Percentiles rank a stretch among this genome's conserved stretches.
Conservation (phyloP, 2,888 invertebrate species). For the Hedya salicella region DNA sequence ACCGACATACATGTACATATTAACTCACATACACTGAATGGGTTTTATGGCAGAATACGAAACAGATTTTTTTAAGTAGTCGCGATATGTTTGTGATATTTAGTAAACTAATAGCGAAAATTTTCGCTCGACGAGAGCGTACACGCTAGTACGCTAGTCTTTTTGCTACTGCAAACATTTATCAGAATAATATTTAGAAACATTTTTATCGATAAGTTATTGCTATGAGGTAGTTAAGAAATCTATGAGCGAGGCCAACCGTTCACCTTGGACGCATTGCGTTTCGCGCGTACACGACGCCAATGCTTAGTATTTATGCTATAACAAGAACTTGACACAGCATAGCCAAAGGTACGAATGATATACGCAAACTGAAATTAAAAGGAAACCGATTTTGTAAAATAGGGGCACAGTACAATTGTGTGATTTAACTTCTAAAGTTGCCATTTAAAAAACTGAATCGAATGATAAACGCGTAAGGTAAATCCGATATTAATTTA, state of each 20-base stretch:
- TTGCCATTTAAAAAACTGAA: too few species aligned
- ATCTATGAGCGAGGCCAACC: constrained; percentile 19
- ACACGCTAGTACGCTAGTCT: neutral
- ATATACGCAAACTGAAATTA: neutral
- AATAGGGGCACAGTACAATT: too few species aligned
- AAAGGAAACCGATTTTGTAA: neutral
- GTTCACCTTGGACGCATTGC: constrained; percentile 10
- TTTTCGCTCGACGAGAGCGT: neutral
- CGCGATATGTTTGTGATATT: too few species aligned
- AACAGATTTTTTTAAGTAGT: too few species aligned
- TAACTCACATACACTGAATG: too few species aligned
- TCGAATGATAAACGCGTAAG: too few species aligned
- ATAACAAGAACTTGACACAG: neutral
- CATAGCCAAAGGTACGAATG: constrained; percentile 20
- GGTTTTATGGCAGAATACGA: too few species aligned
- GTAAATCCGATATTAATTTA: too few species aligned
- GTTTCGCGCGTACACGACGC: neutral
- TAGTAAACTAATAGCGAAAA: too few species aligned
- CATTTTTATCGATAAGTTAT: neutral
- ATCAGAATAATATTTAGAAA: neutral
- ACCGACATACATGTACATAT: too few species aligned
- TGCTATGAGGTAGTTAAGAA: constrained; percentile 3
- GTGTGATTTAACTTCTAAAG: too few species aligned
- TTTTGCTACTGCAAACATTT: neutral
- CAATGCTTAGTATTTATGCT: neutral